Conservation (phyloP, 1,140 invertebrate species). For the Episyrphus balteatus region DNA sequence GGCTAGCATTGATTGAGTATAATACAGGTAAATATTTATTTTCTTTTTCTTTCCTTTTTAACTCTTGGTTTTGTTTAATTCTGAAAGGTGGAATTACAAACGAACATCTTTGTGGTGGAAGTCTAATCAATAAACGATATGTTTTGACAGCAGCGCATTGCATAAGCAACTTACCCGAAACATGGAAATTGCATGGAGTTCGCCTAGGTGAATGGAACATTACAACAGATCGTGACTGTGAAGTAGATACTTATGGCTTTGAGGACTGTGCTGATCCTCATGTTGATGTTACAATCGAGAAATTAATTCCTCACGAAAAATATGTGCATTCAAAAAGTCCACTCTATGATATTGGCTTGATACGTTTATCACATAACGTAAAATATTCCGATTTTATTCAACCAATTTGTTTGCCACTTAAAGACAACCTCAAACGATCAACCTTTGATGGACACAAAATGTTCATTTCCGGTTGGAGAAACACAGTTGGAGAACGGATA, state of each 20-base stretch:
- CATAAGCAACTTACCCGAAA: conserved; percentile 41
- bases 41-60: too few species aligned
- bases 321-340: conserved; percentile 53
- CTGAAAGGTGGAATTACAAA: conserved; percentile 15
- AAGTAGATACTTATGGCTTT: conserved; percentile 26
- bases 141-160: conserved; percentile 48
- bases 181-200: conserved; percentile 37
- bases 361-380: conserved; percentile 51
- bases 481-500: conserved; percentile 47
- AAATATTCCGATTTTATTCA: conserved; percentile 54
- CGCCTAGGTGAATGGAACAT: conserved; percentile 36
- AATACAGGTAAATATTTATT: conserved; percentile 27
- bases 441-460: conserved; percentile 43
- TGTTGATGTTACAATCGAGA: conserved; percentile 49
- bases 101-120: conserved; percentile 45
- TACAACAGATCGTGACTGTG: conserved; percentile 26
- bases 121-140: conserved; percentile 42
- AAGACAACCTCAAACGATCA: conserved; percentile 30
- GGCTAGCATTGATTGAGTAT: conserved; percentile 50
- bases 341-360: conserved; percentile 63
- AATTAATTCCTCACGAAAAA: conserved; percentile 53
- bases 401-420: conserved; percentile 67
- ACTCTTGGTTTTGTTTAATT: background rate
- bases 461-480: conserved; percentile 73
- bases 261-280: conserved; percentile 43